Conservation (phyloP, 2,888 invertebrate species). For the Kuschelorhynchus macadamiae region DNA sequence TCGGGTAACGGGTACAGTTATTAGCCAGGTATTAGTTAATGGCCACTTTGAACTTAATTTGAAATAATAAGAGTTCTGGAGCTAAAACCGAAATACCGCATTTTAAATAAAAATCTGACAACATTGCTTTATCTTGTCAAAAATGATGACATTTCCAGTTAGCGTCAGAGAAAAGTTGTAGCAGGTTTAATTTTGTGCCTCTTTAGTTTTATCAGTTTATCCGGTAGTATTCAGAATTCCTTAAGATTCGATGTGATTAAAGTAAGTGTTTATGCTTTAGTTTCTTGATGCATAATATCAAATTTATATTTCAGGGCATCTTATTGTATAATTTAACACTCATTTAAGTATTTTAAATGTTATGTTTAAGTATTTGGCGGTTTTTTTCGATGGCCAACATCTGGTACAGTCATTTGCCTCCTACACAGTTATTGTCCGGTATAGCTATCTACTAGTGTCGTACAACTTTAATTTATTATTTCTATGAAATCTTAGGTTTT, state of each 20-base stretch:
- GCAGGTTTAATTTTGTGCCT: no score
- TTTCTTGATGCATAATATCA: not conserved
- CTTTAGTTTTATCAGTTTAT: constrained; percentile 5
- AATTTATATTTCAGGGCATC: constrained; percentile 7
- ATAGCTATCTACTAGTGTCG: not conserved
- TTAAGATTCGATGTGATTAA: constrained; percentile 7
- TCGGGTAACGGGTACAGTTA: constrained; percentile 3
- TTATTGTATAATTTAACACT: no score
- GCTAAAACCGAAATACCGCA: not conserved
- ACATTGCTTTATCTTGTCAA: not conserved
- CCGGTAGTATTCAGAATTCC: constrained; percentile 2
- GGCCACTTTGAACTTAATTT: not conserved
- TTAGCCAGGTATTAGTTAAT: constrained; percentile 1
- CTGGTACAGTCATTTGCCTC: not conserved
- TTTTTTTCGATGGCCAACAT: not conserved
- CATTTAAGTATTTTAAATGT: no score
- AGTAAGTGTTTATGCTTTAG: not conserved
- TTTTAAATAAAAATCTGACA: not conserved
- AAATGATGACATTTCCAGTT: constrained; percentile 2
- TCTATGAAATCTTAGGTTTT: constrained; percentile 4
- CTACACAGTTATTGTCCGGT: not conserved
- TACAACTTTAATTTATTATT: not conserved
- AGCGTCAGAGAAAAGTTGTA: not conserved
- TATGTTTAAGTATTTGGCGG: no score
- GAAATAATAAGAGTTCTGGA: constrained; percentile 2